phyloP scores from a whole-genome alignment of 2,113 vertebrate genomes.

The Microtus montanus region DNA sequence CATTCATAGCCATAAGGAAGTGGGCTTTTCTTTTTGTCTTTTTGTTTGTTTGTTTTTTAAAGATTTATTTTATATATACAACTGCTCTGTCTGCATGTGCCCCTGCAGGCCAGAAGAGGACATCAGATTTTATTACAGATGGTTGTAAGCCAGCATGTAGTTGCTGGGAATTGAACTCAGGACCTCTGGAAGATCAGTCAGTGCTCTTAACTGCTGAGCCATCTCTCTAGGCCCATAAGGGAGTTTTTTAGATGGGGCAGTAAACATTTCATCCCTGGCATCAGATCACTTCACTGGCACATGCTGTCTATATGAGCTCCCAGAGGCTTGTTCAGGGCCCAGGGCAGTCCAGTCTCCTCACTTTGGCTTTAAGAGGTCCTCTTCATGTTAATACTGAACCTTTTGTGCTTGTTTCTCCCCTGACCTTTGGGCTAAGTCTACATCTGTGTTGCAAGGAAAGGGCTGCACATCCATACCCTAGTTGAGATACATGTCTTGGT shows the following conservation, averaged over 20 bases:
- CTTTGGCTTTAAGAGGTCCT: not conserved
- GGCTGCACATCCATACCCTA: not conserved
- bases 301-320: not conserved
- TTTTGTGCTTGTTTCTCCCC: not conserved
- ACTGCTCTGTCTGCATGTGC: not conserved
- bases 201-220: not conserved
- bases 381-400: not conserved
- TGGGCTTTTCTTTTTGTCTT: too few relatives aligned
- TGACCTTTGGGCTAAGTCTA: not conserved
- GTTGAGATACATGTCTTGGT: not conserved
- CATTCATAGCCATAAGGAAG: not conserved
- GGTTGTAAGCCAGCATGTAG: not conserved
- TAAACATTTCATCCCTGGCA: not conserved
- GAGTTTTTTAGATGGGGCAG: not conserved
- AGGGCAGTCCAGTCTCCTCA: not conserved
- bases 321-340: not conserved
- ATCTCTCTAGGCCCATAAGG: not conserved
- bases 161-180: not conserved
- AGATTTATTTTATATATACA: not conserved
- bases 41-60: not conserved
- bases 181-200: not conserved
- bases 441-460: not conserved
- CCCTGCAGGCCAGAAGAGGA: not conserved
- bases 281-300: not conserved
- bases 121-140: not conserved